phyloP scores from a whole-genome alignment of 2,888 invertebrate species.

The Eurytoma adleriae region DNA sequence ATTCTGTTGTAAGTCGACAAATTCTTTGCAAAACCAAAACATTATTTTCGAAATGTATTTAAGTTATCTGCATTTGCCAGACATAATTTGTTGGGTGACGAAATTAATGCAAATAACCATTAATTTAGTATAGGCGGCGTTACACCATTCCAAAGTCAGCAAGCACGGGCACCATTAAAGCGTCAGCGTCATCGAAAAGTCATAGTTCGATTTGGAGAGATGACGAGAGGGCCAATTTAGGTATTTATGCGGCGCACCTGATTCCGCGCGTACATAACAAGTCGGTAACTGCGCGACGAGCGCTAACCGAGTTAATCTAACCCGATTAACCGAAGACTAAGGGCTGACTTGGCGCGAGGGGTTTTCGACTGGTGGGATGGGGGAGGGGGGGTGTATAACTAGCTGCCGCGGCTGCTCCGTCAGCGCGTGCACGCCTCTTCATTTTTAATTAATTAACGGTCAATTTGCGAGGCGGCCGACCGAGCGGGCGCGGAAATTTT shows the following conservation, averaged over 20 bases:
- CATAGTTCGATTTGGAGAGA: constrained; percentile 37
- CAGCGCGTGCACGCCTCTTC: constrained; percentile 61
- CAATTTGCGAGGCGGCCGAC: constrained; percentile 64
- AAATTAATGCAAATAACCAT: too few relatives aligned
- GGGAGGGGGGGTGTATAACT: constrained; percentile 62
- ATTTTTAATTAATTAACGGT: constrained; percentile 72
- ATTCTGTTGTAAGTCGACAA: too few relatives aligned
- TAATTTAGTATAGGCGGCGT: too few relatives aligned
- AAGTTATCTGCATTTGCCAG: too few relatives aligned
- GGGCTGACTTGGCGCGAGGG: constrained; percentile 69
- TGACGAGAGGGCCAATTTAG: constrained; percentile 40
- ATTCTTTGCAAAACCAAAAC: too few relatives aligned
- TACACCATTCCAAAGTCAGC: too few relatives aligned
- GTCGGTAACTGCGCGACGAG: constrained; percentile 65
- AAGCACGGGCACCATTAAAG: too few relatives aligned
- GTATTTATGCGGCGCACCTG: constrained; percentile 55
- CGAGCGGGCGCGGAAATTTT: constrained; percentile 61
- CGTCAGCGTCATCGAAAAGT: constrained; percentile 40
- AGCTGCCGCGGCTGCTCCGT: constrained; percentile 62
- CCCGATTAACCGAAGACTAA: constrained; percentile 72
- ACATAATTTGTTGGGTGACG: too few relatives aligned
- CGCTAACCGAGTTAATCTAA: constrained; percentile 72
- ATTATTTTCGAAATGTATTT: too few relatives aligned
- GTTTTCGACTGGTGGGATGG: constrained; percentile 51
- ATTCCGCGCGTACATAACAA: constrained; percentile 62